A percentile compares a stretch with the other conserved stretches of the same genome.
These are phyloP conservation scores for Coronaproctus castanopsis DNA, from an alignment of 2,888 invertebrate genomes.

Conservation along the genomic window DNA sequence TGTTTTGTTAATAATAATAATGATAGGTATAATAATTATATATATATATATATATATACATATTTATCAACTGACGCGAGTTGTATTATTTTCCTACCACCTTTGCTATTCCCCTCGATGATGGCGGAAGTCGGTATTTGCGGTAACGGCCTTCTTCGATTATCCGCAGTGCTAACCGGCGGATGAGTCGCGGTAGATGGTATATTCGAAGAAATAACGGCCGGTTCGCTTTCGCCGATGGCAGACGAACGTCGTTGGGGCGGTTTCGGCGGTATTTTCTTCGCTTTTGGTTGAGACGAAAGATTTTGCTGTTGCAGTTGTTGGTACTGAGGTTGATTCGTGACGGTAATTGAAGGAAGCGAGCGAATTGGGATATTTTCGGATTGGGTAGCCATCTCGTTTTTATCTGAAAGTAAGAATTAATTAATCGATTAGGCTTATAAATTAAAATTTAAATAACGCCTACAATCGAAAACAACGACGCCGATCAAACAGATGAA, in stretches of 20 bases:
- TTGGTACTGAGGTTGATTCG: background rate
- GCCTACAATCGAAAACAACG: no score
- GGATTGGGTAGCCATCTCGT: background rate
- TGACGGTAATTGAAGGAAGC: background rate
- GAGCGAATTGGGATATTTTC: background rate
- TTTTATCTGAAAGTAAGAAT: background rate
- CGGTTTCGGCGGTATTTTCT: constrained; percentile 45
- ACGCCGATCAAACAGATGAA: no score
- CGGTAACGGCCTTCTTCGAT: background rate
- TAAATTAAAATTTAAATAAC: no score
- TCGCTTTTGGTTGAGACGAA: constrained; percentile 56
- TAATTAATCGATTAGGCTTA: no score
- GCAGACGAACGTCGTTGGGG: constrained; percentile 63
- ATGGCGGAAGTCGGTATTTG: background rate
- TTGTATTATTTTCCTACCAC: no score
- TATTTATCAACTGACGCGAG: no score
- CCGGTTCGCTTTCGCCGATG: background rate
- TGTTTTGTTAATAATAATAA: no score
- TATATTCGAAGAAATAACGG: background rate
- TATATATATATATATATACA: no score
- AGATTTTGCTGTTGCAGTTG: no score
- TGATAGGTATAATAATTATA: no score
- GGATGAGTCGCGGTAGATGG: background rate
- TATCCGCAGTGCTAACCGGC: background rate
- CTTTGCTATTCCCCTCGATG: background rate